Base-by-base conservation (phyloP, 2,888 invertebrate species). In the Monoplex corrugatus region DNA sequence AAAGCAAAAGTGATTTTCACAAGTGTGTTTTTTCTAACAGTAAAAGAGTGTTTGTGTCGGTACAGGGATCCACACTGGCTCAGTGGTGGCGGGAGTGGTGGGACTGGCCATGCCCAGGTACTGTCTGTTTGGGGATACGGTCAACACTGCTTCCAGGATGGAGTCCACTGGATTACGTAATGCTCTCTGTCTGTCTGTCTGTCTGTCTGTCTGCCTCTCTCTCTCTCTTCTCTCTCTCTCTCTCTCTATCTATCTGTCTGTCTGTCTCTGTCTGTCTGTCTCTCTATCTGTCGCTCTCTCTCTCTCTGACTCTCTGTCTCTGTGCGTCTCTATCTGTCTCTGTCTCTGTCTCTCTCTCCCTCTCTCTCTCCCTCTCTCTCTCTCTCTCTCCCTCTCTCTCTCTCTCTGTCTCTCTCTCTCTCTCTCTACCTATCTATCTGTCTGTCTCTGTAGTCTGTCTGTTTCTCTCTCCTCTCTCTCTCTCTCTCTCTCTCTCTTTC, bases 381-480 rank as follows among this genome's bases (percentile, higher is more conserved):
- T 82, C 82, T 82, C 43, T 40, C 82, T 82, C 43, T 19, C 43
- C n/a, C 23, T 40, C 40, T 19, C 43, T 50, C 57, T 85, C 85
- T n/a, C n/a, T 32, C 85, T 85, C 57, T 45, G 8, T 35, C 57
- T 85, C 57, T 45, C 57, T 50, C 45, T 86, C n/a, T 68, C 35
- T 40, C 63, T 86, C 45, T 68, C 38, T n/a, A n/a, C n/a, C n/a
- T n/a, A n/a, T n/a, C n/a, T n/a, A n/a, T n/a, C n/a, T n/a, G n/a
- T n/a, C n/a, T n/a, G n/a, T n/a, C n/a, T n/a, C n/a, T n/a, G n/a
- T n/a, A n/a, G n/a, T 40, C 72, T 86, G 88, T 40, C 82, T 82
- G 13, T 82, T n/a, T 2, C 82, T 23, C 44, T 10, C 23, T n/a
- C 82, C 35, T 19, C 35, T 28, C 0, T 19, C 28, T 43, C 43